Evolutionary conservation across 2,113 vertebrate genomes (phyloP).

Genomic region (Microcebus jonahi): DNA sequence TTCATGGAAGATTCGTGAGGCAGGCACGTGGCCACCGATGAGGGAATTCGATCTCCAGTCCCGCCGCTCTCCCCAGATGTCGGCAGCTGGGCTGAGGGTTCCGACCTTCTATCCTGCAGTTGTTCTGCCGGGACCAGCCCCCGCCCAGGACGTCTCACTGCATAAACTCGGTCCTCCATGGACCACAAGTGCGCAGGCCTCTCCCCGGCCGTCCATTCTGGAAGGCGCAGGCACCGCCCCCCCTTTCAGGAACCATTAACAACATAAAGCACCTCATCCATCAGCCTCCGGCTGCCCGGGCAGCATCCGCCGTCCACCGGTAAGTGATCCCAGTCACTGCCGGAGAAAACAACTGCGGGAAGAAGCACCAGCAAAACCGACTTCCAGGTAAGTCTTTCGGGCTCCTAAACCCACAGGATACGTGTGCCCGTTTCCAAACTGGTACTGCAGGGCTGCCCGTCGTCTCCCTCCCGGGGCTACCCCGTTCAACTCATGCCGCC

Average conservation of each 20-base stretch:
- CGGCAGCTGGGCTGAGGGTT: not conserved
- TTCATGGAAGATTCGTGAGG: not conserved
- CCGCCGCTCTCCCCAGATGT: not conserved
- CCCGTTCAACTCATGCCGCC: fast-evolving
- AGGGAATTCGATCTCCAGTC: not conserved
- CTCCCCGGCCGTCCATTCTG: fast-evolving
- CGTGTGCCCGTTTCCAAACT: fast-evolving
- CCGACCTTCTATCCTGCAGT: not conserved
- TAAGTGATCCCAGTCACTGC: fast-evolving
- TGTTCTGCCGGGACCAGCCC: not conserved
- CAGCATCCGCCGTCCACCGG: fast-evolving
- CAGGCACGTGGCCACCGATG: not conserved
- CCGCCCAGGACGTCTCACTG: not conserved
- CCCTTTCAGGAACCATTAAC: not conserved
- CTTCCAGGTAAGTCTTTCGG: fast-evolving
- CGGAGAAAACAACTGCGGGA: not conserved
- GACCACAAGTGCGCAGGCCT: fast-evolving
- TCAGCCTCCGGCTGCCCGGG: fast-evolving
- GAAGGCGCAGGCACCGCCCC: not conserved
- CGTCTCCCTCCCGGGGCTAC: fast-evolving
- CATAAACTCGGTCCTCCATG: not conserved
- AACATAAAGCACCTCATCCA: not conserved
- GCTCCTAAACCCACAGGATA: fast-evolving
- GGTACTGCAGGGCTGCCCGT: fast-evolving
- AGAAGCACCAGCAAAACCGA: fast-evolving